phyloP scores from a whole-genome alignment of 2,113 vertebrate genomes.

The Anhinga anhinga region DNA sequence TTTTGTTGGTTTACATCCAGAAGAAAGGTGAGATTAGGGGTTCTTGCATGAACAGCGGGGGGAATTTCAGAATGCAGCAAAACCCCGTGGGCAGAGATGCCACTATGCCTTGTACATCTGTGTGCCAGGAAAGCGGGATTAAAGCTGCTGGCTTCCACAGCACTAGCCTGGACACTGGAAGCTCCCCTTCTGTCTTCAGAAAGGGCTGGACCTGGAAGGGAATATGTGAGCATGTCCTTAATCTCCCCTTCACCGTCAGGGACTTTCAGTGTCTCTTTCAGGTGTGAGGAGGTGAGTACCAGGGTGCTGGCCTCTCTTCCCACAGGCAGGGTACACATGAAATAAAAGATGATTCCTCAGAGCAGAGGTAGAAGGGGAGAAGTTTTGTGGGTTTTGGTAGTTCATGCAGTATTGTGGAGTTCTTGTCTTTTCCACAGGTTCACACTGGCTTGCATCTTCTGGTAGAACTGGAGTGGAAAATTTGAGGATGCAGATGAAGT shows the following conservation, averaged over 20 bases:
- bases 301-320: not conserved
- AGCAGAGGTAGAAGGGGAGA: not conserved
- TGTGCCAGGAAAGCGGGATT: not conserved
- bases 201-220: not conserved
- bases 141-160: not conserved
- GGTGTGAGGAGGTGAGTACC: not conserved
- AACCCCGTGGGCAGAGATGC: not conserved
- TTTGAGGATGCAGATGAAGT: not conserved
- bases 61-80: not conserved
- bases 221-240: not conserved
- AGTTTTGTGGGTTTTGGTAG: not conserved
- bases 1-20: not conserved
- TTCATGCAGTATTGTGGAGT: not conserved
- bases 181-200: not conserved
- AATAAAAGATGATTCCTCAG: not conserved
- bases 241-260: not conserved
- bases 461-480: not conserved
- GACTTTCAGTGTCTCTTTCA: not conserved
- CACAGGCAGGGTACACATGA: not conserved
- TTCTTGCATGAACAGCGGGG: not conserved
- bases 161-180: not conserved
- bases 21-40: not conserved
- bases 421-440: not conserved
- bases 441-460: not conserved
- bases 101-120: not conserved